Base-by-base conservation (phyloP, 2,888 invertebrate genomes). In the Amblyjoppa proteus region DNA sequence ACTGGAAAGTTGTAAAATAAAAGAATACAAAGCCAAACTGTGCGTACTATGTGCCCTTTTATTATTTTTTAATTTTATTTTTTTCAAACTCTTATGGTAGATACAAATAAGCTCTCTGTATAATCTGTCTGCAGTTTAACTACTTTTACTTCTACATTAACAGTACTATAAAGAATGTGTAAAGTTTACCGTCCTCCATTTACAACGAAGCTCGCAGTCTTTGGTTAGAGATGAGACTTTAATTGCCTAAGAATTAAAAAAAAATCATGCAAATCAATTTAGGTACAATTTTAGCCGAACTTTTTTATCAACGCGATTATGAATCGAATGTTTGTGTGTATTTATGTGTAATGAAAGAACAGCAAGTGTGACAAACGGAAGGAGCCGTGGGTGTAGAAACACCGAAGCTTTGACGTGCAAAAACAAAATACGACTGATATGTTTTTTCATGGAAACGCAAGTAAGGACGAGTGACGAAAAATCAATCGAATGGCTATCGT, bases 221-320 rank as follows among this genome's bases (percentile, higher is more conserved):
- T 89, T 87, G 88, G 89, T 90, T 91, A 92, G 82, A 92, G 92
- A 85, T 90, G 92, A 83, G 90, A 91, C 87, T 90, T 90, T 88
- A 91, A 88, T 86, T 80, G 89, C 92, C 91, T 93, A 90, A 89
- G 90, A 90, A 92, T 81, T 83, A 49, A 82, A 79, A 85, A 84
- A 73, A 77, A 71, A 79, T 25, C 85, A 85, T 83, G 85, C 85
- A 56, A 76, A 51, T 85, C 58, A 85, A 85, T 85, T 76, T 45
- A 53, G 77, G n/a, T 66, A 66, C 56, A 41, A 28, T 66, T 68
- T 38, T 51, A 45, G 51, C 28, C 3, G 34, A 74, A 64, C 71
- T 78, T 68, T 25, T 6, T 41, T 74, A 68, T 70, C 16, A 61
- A 6, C 56, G 66, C 70, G 78, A 58, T 61, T 41, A 69, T 28